These are phyloP conservation scores for Octonoba sinensis DNA, from an alignment of 2,888 invertebrate genomes.

Conservation along the genomic window DNA sequence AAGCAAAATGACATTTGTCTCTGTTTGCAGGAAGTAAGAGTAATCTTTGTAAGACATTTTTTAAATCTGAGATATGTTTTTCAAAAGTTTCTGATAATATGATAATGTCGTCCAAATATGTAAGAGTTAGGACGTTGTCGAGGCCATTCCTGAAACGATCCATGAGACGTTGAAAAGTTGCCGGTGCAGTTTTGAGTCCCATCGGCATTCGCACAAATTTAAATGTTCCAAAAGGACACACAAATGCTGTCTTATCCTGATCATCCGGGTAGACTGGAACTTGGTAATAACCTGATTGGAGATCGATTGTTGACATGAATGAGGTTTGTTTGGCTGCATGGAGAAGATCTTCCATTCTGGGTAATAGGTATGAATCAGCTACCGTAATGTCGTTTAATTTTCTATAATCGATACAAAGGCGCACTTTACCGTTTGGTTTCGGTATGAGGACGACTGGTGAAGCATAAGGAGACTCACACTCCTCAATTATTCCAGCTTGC, in stretches of 20 bases:
- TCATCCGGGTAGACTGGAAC: background rate
- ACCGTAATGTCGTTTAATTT: conserved; percentile 4
- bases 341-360: conserved; percentile 3
- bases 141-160: conserved; percentile 3
- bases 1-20: conserved; percentile 23
- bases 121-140: background rate
- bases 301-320: conserved; percentile 5
- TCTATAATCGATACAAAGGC: conserved; percentile 1
- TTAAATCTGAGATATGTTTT: background rate
- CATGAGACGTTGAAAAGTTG: conserved; percentile 26
- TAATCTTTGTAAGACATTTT: conserved; percentile 25
- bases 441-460: conserved; percentile 7
- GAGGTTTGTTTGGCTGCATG: background rate
- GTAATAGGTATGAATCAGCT: conserved; percentile 15
- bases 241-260: conserved; percentile 9
- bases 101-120: conserved; percentile 22
- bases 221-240: conserved; percentile 16
- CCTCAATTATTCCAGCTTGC: background rate
- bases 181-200: conserved; percentile 3
- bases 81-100: conserved; percentile 9
- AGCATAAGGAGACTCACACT: conserved; percentile 15
- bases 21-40: conserved; percentile 11
- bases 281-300: conserved; percentile 17
- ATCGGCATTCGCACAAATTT: conserved; percentile 3
- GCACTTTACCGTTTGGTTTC: background rate